Percentiles rank a stretch among this genome's conserved stretches.
These are phyloP conservation scores for Protobothrops mucrosquamatus DNA, from an alignment of 2,113 vertebrate species.

Conservation along the genomic window DNA sequence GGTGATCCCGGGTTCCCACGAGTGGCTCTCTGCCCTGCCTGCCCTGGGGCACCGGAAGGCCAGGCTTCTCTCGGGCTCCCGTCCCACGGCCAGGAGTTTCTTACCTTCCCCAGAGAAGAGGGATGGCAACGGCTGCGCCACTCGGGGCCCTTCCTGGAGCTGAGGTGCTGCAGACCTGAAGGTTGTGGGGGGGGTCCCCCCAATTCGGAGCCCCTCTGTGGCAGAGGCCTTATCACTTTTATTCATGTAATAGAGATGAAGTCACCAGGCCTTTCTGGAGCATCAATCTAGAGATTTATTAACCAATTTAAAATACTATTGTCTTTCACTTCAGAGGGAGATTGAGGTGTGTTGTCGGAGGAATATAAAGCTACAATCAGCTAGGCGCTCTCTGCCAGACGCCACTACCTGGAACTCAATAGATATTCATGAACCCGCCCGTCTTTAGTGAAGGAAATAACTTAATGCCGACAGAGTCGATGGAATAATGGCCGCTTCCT, in stretches of 20 bases:
- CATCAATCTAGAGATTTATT: slow-evolving; percentile 95
- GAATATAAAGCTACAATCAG: slow-evolving; percentile 92
- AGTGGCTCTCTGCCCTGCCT: no score
- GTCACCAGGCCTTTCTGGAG: slow-evolving; percentile 80
- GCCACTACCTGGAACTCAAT: slow-evolving; percentile 96
- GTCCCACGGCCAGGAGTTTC: background rate
- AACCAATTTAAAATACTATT: slow-evolving; percentile 99
- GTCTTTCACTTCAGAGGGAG: slow-evolving; percentile 97
- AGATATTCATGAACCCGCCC: slow-evolving; percentile 99
- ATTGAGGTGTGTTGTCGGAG: slow-evolving; percentile 86
- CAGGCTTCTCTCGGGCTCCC: background rate
- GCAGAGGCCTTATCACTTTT: slow-evolving; percentile 77
- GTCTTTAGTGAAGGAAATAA: slow-evolving; percentile 99
- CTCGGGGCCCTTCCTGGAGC: accelerated
- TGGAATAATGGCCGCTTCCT: slow-evolving; percentile 99
- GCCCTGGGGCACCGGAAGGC: background rate
- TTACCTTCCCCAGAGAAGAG: background rate
- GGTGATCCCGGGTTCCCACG: no score
- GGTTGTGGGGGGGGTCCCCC: slow-evolving; percentile 33
- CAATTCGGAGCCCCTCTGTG: slow-evolving; percentile 61
- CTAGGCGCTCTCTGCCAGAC: slow-evolving; percentile 79
- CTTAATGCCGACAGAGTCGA: slow-evolving; percentile 99
- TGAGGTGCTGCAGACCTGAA: background rate
- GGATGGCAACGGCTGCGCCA: accelerated
- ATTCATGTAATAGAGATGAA: slow-evolving; percentile 84